These are phyloP conservation scores for Acanthurus lineatus DNA, from an alignment of 2,797 vertebrate genomes.

Conservation along the genomic window DNA sequence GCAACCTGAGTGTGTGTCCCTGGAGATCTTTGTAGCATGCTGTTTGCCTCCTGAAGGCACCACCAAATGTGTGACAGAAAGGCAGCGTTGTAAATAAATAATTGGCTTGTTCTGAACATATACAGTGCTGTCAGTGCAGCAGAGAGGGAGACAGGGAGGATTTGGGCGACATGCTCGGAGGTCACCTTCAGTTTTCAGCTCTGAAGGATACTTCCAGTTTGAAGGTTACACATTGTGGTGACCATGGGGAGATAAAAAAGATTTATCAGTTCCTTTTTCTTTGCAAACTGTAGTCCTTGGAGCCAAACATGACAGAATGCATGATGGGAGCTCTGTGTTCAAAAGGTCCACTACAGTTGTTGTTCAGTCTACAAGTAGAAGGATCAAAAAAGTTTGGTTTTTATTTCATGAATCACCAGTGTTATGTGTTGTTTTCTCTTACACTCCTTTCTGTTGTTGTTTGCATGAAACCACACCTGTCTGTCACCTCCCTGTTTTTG, in stretches of 20 bases:
- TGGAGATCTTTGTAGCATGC: constrained; percentile 37
- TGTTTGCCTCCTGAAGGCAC: constrained; percentile 59
- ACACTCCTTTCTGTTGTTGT: constrained; percentile 11
- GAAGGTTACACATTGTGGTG: constrained; percentile 36
- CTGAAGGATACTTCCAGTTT: constrained; percentile 20
- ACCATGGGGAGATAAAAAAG: constrained; percentile 32
- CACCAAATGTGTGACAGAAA: constrained; percentile 56
- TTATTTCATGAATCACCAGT: too few relatives aligned
- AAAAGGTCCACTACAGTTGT: constrained; percentile 6
- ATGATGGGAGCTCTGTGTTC: constrained; percentile 14
- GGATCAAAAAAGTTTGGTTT: not conserved
- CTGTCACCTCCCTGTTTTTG: constrained; percentile 47
- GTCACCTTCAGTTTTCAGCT: constrained; percentile 38
- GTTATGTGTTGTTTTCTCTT: constrained; percentile 1
- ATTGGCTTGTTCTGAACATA: constrained; percentile 54
- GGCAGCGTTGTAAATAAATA: constrained; percentile 74
- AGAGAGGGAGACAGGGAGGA: constrained; percentile 15
- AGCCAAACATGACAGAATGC: constrained; percentile 25
- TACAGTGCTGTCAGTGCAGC: constrained; percentile 31
- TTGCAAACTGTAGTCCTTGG: constrained; percentile 9
- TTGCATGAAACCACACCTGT: constrained; percentile 30
- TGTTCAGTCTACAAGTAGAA: not conserved
- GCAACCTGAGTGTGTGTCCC: constrained; percentile 31
- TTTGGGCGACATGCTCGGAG: constrained; percentile 42
- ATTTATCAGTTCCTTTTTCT: constrained; percentile 37